These are phyloP conservation scores for Drosophila serrata DNA, from an alignment of 1,140 invertebrate species.

Conservation along the genomic window DNA sequence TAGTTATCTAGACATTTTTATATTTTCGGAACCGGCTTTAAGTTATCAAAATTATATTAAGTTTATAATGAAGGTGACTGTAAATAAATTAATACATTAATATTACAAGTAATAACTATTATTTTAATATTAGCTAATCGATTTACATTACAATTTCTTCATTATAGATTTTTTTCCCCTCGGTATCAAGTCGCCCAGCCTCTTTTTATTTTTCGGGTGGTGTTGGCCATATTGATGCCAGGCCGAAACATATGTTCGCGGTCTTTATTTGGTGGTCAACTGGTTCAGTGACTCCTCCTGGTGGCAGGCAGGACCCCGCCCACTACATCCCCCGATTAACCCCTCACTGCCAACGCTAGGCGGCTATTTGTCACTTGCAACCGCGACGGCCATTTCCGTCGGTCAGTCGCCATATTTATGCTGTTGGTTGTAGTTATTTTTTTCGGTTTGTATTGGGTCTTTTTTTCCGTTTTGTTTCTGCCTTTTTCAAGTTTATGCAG, in stretches of 20 bases:
- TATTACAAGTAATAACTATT: not conserved
- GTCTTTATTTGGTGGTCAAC: constrained; percentile 79
- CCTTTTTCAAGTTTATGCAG: constrained; percentile 51
- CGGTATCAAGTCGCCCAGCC: constrained; percentile 19
- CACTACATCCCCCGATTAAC: not conserved
- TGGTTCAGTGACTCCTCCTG: constrained; percentile 26
- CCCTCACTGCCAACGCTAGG: constrained; percentile 42
- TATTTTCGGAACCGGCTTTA: too few species aligned
- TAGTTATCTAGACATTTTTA: too few species aligned
- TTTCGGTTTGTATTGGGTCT: constrained; percentile 6
- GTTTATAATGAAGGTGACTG: not conserved
- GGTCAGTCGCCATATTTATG: constrained; percentile 45
- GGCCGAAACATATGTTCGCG: constrained; percentile 82
- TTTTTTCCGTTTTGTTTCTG: not conserved
- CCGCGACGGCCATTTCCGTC: constrained; percentile 73
- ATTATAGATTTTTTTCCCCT: not conserved
- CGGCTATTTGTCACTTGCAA: constrained; percentile 80
- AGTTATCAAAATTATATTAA: not conserved
- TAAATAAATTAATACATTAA: not conserved
- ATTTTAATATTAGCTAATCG: not conserved
- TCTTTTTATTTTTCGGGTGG: constrained; percentile 1
- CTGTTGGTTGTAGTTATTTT: constrained; percentile 38
- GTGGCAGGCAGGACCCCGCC: constrained; percentile 2
- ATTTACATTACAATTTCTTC: not conserved
- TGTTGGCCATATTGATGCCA: constrained; percentile 34